Conservation (phyloP, 2,113 vertebrate species). For the Caretta caretta region DNA sequence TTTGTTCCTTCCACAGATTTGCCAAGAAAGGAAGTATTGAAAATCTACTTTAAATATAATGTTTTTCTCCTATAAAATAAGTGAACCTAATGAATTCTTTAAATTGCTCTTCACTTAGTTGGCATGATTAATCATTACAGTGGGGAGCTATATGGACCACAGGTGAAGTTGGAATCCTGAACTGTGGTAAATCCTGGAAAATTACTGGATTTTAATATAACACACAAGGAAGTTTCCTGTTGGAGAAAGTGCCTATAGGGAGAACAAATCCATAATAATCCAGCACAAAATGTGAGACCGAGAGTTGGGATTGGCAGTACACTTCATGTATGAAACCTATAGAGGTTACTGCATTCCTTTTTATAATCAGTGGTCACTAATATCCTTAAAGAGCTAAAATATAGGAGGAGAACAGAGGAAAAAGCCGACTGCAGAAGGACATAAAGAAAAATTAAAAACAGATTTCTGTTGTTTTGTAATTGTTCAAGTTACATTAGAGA, state of each 20-base stretch:
- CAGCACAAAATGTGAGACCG: constrained; percentile 51
- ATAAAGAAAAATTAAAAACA: background rate
- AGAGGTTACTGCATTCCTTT: constrained; percentile 51
- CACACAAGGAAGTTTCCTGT: constrained; percentile 5
- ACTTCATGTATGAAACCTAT: constrained; percentile 37
- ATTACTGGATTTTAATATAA: background rate
- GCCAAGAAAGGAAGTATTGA: background rate
- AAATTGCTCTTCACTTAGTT: background rate
- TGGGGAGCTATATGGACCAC: constrained; percentile 2
- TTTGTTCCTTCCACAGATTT: constrained; percentile 7
- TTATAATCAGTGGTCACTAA: background rate
- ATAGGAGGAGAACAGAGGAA: background rate
- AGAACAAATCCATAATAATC: constrained; percentile 5
- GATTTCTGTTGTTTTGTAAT: background rate
- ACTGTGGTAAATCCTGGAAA: background rate
- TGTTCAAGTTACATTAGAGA: background rate
- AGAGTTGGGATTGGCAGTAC: constrained; percentile 53
- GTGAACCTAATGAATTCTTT: background rate
- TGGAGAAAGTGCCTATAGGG: constrained; percentile 24
- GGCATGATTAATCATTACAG: background rate
- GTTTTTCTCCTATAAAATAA: background rate
- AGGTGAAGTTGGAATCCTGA: constrained; percentile 11
- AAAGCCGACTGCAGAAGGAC: background rate
- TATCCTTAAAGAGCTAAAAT: background rate
- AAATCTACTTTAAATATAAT: background rate